Evolutionary conservation across 2,113 vertebrate species (phyloP).

Genomic region (Myiagra hebetior): DNA sequence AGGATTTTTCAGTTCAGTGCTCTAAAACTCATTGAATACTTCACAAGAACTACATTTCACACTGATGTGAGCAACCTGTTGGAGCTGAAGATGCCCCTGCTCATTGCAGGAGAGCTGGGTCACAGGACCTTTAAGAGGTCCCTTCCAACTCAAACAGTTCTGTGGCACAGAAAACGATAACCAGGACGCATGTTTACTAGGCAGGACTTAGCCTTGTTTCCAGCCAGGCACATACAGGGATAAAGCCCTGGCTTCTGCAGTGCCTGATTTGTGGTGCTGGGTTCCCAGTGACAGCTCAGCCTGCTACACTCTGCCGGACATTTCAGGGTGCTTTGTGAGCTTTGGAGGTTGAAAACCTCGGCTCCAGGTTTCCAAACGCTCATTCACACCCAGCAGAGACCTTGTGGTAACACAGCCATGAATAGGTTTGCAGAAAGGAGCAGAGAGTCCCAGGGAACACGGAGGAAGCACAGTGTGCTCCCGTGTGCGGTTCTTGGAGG

Average conservation of each 20-base stretch:
- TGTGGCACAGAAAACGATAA: neutral
- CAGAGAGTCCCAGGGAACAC: neutral
- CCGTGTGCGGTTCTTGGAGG: neutral
- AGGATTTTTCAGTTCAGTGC: neutral
- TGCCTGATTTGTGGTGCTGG: neutral
- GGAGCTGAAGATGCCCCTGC: neutral
- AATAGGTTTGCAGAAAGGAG: neutral
- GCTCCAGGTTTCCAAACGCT: neutral
- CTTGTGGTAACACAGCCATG: accelerated
- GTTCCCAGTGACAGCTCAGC: accelerated
- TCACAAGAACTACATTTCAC: neutral
- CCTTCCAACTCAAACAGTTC: neutral
- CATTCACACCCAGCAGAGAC: neutral
- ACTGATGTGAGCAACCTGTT: neutral
- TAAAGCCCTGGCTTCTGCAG: neutral
- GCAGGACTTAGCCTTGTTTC: neutral
- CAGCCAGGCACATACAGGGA: neutral
- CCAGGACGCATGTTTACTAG: neutral
- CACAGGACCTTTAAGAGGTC: accelerated
- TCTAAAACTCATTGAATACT: neutral
- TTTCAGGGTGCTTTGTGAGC: neutral
- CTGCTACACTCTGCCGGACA: neutral
- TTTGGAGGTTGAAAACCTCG: neutral
- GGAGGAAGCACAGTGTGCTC: neutral
- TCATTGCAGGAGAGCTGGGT: neutral